Evolutionary conservation across 2,797 vertebrate genomes (phyloP), one percentile per base, ranked within the genome.

Genomic region (Leuciscus waleckii): DNA sequence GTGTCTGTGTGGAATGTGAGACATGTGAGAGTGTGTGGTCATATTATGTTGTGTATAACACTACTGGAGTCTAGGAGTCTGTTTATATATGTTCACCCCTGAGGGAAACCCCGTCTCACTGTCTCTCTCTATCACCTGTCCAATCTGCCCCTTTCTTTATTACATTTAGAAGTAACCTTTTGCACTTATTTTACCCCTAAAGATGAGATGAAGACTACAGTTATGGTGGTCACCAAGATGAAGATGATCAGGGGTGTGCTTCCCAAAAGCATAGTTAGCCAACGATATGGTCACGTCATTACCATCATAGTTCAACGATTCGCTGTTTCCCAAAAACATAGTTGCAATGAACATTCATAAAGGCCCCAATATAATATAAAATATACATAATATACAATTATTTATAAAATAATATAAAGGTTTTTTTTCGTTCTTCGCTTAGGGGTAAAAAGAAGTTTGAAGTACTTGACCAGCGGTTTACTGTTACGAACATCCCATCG

Each of bases 1-100:
- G 3, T 67, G 14, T 46, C 1, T 67, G 54, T 82, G 51, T 56
- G 80, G 51, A 74, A 63, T 49, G 70, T 49, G 13, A 75, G 58
- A 58, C 54, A 11, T 74, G 54, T 71, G 68, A 32, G 81, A n/a
- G 54, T 82, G 51, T 75, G 58, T 83, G 41, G 16, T 51, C 41
- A 75, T 83, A 75, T 83, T 51, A 75, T 74, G 61, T 26, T 74
- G 23, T 35, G 23, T 67, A 21, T 75, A 83, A 83, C 56, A 75
- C 23, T 58, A 67, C 16, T 83, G 71, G 81, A 75, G 71, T 73
- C 81, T 61, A 19, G 5, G 23, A 82, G 51, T 74, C 70, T 82
- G 56, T 63, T 74, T 43, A 56, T 74, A 49, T 82, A 61, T 41
- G 46, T 63, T n/a, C 29, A 41, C 13, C 32, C 70, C 29, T 11